Base-by-base conservation (phyloP, 2,113 vertebrate genomes). In the Chaetorhynchus papuensis region DNA sequence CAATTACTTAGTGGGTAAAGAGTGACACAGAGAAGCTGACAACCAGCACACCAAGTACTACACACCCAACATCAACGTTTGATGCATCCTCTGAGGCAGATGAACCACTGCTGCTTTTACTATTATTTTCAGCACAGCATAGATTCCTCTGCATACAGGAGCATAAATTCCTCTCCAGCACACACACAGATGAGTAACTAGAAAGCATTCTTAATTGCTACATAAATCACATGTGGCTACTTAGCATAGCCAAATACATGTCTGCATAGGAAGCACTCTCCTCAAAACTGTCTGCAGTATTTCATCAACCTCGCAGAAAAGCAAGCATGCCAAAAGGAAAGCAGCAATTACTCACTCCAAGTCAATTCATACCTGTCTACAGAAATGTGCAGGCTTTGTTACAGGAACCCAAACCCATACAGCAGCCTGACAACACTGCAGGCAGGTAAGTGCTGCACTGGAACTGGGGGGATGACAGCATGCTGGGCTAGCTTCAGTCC, bases 141-240 rank as follows among this genome's bases (percentile, higher is more conserved):
- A 89, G 37, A 80, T 39, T 66, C 76, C 80, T 86, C 37, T 2
- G 6, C 44, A n/a, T 35, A 47, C 16, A 1, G 60, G 44, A 87
- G 75, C 30, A 65, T 31, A 57, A 69, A 97, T 91, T 94, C 70
- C 35, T 88, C 63, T 70, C 54, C 82, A 88, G 78, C 49, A 88
- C 59, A 77, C 63, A 76, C 52, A 47, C 3, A 60, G 75, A 94
- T 96, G 90, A 95, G 68, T 90, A 96, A 96, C 84, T 74, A 65
- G 54, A 95, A 94, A 89, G 63, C 28, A 26, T 65, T 89, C 78
- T 90, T 96, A 96, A 96, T 78, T 93, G 90, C 87, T 92, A 64
- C 79, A 88, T 93, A 94, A 96, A 96, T 96, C 94, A 93, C 24
- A 83, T 19, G 50, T 47, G 82, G 78, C 66, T 91, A 88, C 75